Conservation (phyloP, 2,113 vertebrate species). For the Tupaia chinensis region DNA sequence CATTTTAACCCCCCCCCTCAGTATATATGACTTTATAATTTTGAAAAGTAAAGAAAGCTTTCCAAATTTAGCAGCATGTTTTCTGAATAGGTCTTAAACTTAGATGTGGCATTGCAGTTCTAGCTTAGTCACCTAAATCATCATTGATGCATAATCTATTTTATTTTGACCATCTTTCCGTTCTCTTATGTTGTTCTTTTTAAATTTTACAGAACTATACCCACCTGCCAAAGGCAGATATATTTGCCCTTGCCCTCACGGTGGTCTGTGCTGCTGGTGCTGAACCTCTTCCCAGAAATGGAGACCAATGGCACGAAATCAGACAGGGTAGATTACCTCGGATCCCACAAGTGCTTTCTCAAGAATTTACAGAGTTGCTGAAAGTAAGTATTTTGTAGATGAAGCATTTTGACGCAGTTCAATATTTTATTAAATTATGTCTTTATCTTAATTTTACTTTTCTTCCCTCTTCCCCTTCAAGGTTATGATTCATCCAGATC, state of each 20-base stretch:
- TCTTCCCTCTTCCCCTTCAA: constrained; percentile 73
- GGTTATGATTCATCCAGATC: constrained; percentile 97
- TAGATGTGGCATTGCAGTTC: constrained; percentile 26
- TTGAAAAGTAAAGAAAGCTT: neutral
- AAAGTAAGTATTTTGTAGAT: constrained; percentile 89
- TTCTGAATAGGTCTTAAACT: constrained; percentile 19
- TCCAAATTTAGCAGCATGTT: constrained; percentile 23
- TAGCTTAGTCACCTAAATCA: constrained; percentile 20
- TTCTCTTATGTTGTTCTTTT: neutral
- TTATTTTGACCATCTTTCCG: constrained; percentile 43
- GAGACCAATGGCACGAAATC: constrained; percentile 98
- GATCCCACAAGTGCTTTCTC: constrained; percentile 95
- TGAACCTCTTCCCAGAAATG: constrained; percentile 95
- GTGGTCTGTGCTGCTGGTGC: constrained; percentile 95
- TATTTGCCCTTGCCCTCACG: constrained; percentile 97
- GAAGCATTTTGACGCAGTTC: neutral
- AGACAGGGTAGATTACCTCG: constrained; percentile 94
- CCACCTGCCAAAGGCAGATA: constrained; percentile 95
- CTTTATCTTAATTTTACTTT: constrained; percentile 45
- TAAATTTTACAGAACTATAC: constrained; percentile 91
- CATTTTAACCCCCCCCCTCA: neutral
- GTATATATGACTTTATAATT: constrained; percentile 54
- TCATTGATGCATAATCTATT: neutral
- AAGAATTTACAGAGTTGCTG: constrained; percentile 93
- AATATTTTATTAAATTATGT: neutral